Conservation (phyloP, 1,140 invertebrate species). For the Drosophila rhopaloa region DNA sequence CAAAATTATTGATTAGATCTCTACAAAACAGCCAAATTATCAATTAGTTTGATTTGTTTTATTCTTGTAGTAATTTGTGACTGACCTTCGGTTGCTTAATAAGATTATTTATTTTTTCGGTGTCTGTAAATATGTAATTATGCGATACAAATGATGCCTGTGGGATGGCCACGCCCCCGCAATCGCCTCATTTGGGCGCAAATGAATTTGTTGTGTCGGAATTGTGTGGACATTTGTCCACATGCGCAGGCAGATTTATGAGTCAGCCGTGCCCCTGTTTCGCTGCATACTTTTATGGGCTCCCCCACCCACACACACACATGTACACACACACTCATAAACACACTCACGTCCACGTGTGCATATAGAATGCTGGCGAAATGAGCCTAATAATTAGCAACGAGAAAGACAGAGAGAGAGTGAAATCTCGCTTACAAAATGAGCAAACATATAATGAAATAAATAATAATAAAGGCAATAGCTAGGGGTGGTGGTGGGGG, state of each 20-base stretch:
- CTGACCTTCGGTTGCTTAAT: not conserved
- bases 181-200: constrained; percentile 14
- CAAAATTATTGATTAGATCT: no score
- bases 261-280: constrained; percentile 6
- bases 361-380: constrained; percentile 55
- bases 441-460: constrained; percentile 52
- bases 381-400: constrained; percentile 70
- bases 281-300: constrained; percentile 18
- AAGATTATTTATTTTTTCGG: not conserved
- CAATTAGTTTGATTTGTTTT: no score
- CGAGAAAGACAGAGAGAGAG: constrained; percentile 8
- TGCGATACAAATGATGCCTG: constrained; percentile 42
- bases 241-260: constrained; percentile 52
- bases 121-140: constrained; percentile 60
- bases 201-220: constrained; percentile 25
- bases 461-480: constrained; percentile 52
- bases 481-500: not conserved
- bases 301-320: not conserved
- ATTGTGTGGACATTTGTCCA: constrained; percentile 28
- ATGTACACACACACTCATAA: constrained; percentile 7
- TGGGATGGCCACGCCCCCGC: constrained; percentile 31
- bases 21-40: no score
- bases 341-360: constrained; percentile 8
- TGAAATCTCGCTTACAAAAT: constrained; percentile 40
- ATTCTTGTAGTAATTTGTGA: no score